Evolutionary conservation across 2,113 vertebrate species (phyloP).

Genomic region (Danionella cerebrum): DNA sequence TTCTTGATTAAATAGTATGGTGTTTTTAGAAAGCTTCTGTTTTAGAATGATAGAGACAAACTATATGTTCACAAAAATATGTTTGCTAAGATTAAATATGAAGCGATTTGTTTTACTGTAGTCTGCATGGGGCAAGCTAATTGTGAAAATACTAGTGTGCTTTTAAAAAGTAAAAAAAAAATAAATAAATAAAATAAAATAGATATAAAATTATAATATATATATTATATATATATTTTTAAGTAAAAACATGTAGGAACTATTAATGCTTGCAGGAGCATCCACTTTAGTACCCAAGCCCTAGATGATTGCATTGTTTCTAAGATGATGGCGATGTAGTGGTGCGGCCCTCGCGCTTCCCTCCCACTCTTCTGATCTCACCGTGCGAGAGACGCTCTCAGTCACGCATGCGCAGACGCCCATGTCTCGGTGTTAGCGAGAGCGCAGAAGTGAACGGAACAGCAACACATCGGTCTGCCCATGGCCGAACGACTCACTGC

Average conservation of each 20-base stretch:
- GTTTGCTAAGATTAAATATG: background rate
- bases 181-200: too few relatives aligned
- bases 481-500: slow-evolving; percentile 7
- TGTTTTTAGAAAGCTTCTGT: too few relatives aligned
- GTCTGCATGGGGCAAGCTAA: background rate
- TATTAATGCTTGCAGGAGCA: too few relatives aligned
- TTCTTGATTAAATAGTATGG: too few relatives aligned
- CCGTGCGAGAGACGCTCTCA: background rate
- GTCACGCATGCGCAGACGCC: background rate
- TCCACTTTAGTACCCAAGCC: too few relatives aligned
- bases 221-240: too few relatives aligned
- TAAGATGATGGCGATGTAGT: slow-evolving; percentile 10
- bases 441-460: background rate
- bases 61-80: background rate
- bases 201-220: too few relatives aligned
- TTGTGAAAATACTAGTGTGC: background rate
- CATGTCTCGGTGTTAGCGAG: background rate
- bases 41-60: background rate
- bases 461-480: slow-evolving; percentile 7
- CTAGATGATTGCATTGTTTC: too few relatives aligned
- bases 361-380: slow-evolving; percentile 10
- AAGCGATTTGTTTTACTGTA: background rate
- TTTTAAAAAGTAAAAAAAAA: background rate
- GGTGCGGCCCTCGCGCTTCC: background rate
- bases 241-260: too few relatives aligned